phyloP scores from a whole-genome alignment of 2,888 invertebrate genomes.

The Cyclophora punctaria region DNA sequence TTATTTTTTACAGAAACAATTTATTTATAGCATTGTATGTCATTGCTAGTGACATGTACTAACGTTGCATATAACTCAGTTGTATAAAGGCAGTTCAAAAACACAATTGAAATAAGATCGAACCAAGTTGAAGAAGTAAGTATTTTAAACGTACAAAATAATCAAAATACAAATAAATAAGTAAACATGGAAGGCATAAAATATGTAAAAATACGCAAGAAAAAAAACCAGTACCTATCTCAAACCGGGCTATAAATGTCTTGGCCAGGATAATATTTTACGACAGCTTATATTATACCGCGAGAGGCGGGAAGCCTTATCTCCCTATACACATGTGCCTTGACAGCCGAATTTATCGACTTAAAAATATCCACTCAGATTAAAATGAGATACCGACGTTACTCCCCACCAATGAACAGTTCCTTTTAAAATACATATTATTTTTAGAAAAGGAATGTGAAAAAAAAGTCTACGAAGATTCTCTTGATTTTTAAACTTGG shows the following conservation, averaged over 20 bases:
- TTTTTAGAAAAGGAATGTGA: conserved; percentile 33
- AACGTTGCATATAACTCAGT: too few relatives aligned
- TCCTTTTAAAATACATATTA: conserved; percentile 46
- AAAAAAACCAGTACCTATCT: conserved; percentile 63
- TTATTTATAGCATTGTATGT: too few relatives aligned
- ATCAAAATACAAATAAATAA: not conserved
- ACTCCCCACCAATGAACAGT: conserved; percentile 27
- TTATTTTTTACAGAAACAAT: too few relatives aligned
- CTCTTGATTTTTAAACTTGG: too few relatives aligned
- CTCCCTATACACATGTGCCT: conserved; percentile 57
- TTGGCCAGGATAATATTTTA: conserved; percentile 70
- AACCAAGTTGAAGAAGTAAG: too few relatives aligned
- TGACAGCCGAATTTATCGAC: conserved; percentile 72
- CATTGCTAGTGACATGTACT: too few relatives aligned
- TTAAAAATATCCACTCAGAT: conserved; percentile 68
- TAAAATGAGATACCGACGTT: conserved; percentile 57
- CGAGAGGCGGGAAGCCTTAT: conserved; percentile 60
- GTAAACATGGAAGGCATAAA: not conserved
- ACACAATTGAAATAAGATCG: too few relatives aligned
- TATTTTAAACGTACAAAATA: not conserved
- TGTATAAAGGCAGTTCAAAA: too few relatives aligned
- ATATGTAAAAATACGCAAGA: conserved; percentile 15
- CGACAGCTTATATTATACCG: conserved; percentile 48
- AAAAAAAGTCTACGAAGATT: not conserved
- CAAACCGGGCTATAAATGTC: conserved; percentile 64